phyloP scores from a whole-genome alignment of 2,888 invertebrate genomes.

The Dendrolimus pini region DNA sequence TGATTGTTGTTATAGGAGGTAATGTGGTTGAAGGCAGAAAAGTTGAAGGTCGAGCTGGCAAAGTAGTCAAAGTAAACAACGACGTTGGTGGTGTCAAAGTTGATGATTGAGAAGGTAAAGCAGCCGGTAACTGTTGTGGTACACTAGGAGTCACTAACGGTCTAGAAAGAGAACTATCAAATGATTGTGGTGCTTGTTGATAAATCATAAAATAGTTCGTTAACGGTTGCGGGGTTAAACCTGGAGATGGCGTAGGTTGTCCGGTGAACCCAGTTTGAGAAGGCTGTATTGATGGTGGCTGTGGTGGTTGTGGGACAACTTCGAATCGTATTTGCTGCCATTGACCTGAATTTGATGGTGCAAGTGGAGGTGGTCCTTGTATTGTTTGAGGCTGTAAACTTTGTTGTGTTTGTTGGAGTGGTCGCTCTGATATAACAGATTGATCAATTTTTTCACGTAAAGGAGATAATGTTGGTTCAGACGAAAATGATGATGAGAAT shows the following conservation, averaged over 20 bases:
- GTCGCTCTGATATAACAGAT: not conserved
- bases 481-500: not conserved
- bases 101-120: conserved; percentile 8
- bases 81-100: conserved; percentile 1
- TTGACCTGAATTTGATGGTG: conserved; percentile 1
- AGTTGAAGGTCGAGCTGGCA: conserved; percentile 5
- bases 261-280: conserved; percentile 2
- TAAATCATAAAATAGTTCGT: conserved; percentile 34
- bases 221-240: conserved; percentile 6
- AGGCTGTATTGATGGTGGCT: not conserved
- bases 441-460: not conserved
- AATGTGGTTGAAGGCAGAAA: conserved; percentile 11
- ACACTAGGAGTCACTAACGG: not conserved
- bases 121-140: conserved; percentile 10
- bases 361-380: not conserved
- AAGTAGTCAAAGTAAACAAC: not conserved
- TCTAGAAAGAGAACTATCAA: conserved; percentile 15
- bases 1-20: conserved; percentile 14
- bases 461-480: not conserved
- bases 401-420: not conserved
- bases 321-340: conserved; percentile 6
- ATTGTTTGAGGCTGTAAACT: not conserved
- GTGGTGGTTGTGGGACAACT: conserved; percentile 3
- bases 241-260: not conserved
- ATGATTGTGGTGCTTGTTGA: conserved; percentile 33